Evolutionary conservation across 2,888 invertebrate genomes (phyloP), one percentile per base, ranked within the genome.

Genomic region (Rugalucina vietnamica): DNA sequence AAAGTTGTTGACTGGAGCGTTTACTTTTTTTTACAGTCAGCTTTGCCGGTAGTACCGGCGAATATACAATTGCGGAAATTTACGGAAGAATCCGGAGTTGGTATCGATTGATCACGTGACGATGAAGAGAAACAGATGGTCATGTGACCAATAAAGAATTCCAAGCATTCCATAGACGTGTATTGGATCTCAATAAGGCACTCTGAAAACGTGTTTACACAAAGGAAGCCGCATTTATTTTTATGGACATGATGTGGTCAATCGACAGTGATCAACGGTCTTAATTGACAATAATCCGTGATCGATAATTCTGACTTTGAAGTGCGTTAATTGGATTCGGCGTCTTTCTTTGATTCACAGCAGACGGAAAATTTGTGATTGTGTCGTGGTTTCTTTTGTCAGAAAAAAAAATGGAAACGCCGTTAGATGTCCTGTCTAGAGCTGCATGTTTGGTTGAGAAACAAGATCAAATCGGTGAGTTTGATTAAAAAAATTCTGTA

Each of bases 371-470:
- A 71, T 57, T 27, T 27, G 24, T n/a, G 29, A 24, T n/a, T 18
- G n/a, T 60, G 24, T 12, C 4, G 5, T 29, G 29, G 14, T 27
- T 60, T 60, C 24, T 60, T 27, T 24, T 27, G 27, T 27, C 4
- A 43, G 43, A 43, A 43, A 8, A 60, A n/a, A 60, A 65, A 54
- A 92, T 92, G 92, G 93, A 93, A 85, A 92, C 92, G 29, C 92
- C 93, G 18, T 89, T 94, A 60, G 93, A 94, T 85, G 93, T 94
- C 18, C 87, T 94, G 69, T 93, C 93, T 24, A 87, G 93, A 77
- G 93, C 93, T 74, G 93, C 93, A 37, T 93, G 93, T 43, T 91
- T 94, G 89, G 91, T 93, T 60, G 93, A 93, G 77, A 93, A 91
- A 27, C 79, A 85, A 54, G 87, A 85, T 73, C 82, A 83, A 76